Base-by-base conservation (phyloP, 1,140 invertebrate genomes). In the Marisa cornuarietis region DNA sequence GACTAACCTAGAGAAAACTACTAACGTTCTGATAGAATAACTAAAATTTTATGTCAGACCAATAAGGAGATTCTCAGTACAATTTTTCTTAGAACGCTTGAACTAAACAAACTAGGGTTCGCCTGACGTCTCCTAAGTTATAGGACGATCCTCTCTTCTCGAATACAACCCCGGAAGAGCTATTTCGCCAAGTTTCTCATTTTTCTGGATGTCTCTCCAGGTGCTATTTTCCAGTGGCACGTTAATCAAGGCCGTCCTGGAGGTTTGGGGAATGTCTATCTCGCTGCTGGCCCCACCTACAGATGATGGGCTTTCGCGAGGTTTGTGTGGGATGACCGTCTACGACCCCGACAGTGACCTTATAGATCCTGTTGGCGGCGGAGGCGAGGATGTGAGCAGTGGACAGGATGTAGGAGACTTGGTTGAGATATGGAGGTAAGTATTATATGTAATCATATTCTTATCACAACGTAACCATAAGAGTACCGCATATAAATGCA, bases 181-280 rank as follows among this genome's bases (percentile, higher is more conserved):
- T 42, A 2, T 42, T 42, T 42, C 31, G 31, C 31, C 31, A 42
- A 65, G 63, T 24, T 65, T 24, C 20, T 24, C 31, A 22, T 51
- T 31, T 73, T n/a, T 26, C 6, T 10, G 13, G 11, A 18, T 54
- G 20, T 62, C 11, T 26, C 18, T 42, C 1, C 80, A 81, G 80
- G 61, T 81, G 42, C 22, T 81, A 22, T 78, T 81, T 31, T 71
- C 80, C 1, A 75, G 71, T 42, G 80, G 80, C 18, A 78, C 77
- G 20, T 16, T 77, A 54, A 72, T 81, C 24, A 75, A 76, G 72
- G 42, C 77, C 24, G 58, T 52, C n/a, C 63, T 79, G 62, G 80
- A 81, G 24, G 61, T 52, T 4, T 81, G 80, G 80, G 80, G 80
- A 11, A 69, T 81, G 76, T 78, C 80, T 22, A 31, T 81, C 26